Evolutionary conservation across 2,797 vertebrate species (phyloP), one percentile per base, ranked within the genome.

Genomic region (Acanthornis magna): DNA sequence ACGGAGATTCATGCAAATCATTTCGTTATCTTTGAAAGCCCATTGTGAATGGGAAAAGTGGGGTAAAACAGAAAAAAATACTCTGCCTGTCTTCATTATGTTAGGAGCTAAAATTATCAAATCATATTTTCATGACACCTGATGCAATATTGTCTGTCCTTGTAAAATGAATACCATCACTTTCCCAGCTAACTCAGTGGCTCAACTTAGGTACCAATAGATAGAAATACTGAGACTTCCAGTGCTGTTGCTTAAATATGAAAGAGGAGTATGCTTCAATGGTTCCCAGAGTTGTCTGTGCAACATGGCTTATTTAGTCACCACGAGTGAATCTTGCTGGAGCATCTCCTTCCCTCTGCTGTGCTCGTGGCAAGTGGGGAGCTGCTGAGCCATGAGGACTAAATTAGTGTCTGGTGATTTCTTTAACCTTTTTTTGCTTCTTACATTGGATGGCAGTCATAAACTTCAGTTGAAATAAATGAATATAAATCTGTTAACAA

Each of bases 151-250:
- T 88, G 10, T 58, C 30, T 67, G 42, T 40, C 5, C 32, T 63
- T 7, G 0, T 82, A 53, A 84, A 88, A 81, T 25, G 8, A 43
- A 68, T 72, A 25, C 0, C 1, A 7, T 19, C 0, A 0, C 60
- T 89, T 87, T 65, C 40, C 20, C 30, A 42, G n/a, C 9, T 85
- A 34, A 58, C 16, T 68, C 38, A 42, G 34, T 63, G 38, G 6
- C 50, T 83, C 1, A 4, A 0, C 65, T 77, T n/a, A 58, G 10
- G 7, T 72, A 18, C 10, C 16, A 26, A 11, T 11, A 71, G 19
- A 58, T 22, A 58, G 5, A 81, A 76, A 65, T 36, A 16, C 50
- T 76, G 66, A 42, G 11, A 22, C 3, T 74, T 78, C 5, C 20
- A 34, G 7, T 58, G 32, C 29, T 34, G 13, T 40, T 78, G 13